Evolutionary conservation across 2,797 vertebrate genomes (phyloP), one percentile per base, ranked within the genome.

Genomic region (Molossus alvarezi): DNA sequence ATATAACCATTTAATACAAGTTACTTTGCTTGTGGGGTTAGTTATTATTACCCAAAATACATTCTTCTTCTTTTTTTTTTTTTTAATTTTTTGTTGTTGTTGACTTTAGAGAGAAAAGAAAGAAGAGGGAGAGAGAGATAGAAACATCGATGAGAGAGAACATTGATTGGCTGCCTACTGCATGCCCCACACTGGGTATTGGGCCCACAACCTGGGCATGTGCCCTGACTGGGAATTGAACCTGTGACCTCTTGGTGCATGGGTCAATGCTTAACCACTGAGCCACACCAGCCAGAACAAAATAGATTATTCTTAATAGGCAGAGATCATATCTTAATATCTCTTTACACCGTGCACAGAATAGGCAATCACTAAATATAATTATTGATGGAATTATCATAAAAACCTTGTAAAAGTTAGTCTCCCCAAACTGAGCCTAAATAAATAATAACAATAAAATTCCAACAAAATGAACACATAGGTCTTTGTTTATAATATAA

Each of bases 401-500:
- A 37, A 91, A 8, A 15, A 88, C 25, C 2, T 65, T 72, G 45
- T n/a, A 81, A 93, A 87, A 88, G 48, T 62, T 86, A 88, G 21
- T 82, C 33, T 87, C 9, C 6, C 29, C 17, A 45, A 92, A 90
- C 5, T 80, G n/a, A 5, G 4, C 48, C 51, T 77, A 86, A 85
- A 90, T 45, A 53, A 3, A 75, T 37, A 69, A 41, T 85, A 84
- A 29, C 27, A 53, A 58, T 5, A 84, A 92, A 3, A 82, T 65
- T 86, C 9, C 14, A 86, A 51, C 9, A 85, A 75, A 86, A 25
- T 81, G n/a, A 91, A 83, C 11, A 9, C 7, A n/a, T 11, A 71
- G 13, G 20, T 75, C 6, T 84, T 90, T 89, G 58, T 67, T 87
- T 88, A 88, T 73, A 57, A 91, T 80, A 72, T 48, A 69, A 80